These are phyloP conservation scores for Festucalex cinctus DNA, from an alignment of 2,113 vertebrate species.

Conservation along the genomic window DNA sequence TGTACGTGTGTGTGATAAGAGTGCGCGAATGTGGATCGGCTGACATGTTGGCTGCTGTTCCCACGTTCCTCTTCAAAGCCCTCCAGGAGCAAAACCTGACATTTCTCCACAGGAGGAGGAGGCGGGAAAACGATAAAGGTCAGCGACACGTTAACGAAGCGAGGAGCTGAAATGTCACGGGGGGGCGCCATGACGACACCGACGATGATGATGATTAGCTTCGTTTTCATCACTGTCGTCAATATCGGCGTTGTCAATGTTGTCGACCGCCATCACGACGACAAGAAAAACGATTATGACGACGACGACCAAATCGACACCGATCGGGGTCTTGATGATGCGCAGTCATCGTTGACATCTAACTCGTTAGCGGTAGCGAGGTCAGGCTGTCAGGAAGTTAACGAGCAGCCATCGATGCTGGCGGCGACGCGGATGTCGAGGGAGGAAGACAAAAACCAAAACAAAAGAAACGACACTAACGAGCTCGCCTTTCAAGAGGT, in stretches of 20 bases:
- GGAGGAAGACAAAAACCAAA: background rate
- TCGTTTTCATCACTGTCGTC: no score
- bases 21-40: background rate
- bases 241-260: no score
- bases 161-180: slow-evolving; percentile 16
- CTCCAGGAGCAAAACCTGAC: slow-evolving; percentile 38
- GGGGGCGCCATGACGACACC: slow-evolving; percentile 3
- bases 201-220: no score
- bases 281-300: no score
- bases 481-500: background rate
- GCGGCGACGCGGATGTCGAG: background rate
- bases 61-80: slow-evolving; percentile 22
- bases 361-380: slow-evolving; percentile 7
- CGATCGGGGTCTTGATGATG: no score
- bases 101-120: slow-evolving; percentile 34
- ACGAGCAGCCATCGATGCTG: slow-evolving; percentile 18
- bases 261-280: no score
- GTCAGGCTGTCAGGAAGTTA: slow-evolving; percentile 36
- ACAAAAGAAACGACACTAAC: background rate
- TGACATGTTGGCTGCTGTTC: slow-evolving; percentile 28
- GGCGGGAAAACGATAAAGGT: slow-evolving; percentile 21
- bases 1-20: no score
- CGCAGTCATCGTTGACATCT: background rate
- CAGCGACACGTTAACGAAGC: slow-evolving; percentile 23
- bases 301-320: no score